Percentiles rank a stretch among this genome's conserved stretches.
These are phyloP conservation scores for Listronotus bonariensis DNA, from an alignment of 1,140 invertebrate genomes.

Conservation along the genomic window DNA sequence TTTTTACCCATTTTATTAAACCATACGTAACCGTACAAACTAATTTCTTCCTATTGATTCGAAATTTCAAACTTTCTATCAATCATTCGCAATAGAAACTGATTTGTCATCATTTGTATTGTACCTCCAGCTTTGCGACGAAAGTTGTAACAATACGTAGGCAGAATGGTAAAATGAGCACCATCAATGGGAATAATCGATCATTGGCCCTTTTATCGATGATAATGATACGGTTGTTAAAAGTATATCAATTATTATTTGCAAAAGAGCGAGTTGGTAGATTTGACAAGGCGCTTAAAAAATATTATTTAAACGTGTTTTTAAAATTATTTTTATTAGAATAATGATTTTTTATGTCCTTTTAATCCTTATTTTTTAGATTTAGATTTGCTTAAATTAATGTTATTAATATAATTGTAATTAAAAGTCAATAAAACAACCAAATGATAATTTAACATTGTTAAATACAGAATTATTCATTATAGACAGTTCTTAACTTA, in stretches of 20 bases:
- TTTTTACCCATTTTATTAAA: conserved; percentile 8
- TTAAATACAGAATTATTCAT: no score
- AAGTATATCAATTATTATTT: conserved; percentile 40
- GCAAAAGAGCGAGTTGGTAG: no score
- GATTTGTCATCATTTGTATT: conserved; percentile 40
- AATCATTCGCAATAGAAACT: conserved; percentile 39
- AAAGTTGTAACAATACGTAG: conserved; percentile 34
- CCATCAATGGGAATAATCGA: conserved; percentile 29
- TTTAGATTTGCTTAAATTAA: no score
- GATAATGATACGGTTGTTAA: conserved; percentile 43
- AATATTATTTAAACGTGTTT: no score
- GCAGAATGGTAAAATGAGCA: conserved; percentile 14
- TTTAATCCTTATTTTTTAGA: no score
- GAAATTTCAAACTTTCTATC: conserved; percentile 26
- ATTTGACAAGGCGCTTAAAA: no score
- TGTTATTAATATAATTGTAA: no score
- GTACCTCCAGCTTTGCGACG: conserved; percentile 19
- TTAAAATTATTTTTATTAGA: no score
- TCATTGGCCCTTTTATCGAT: conserved; percentile 30
- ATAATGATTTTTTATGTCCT: no score
- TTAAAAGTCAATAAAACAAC: no score
- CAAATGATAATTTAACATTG: no score
- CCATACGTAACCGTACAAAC: background rate
- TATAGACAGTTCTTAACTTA: no score
- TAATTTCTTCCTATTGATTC: conserved; percentile 1